A percentile compares a stretch with the other conserved stretches of the same genome.
These are phyloP conservation scores for Sinhomidia bicolor DNA, from an alignment of 2,888 invertebrate species.

Conservation along the genomic window DNA sequence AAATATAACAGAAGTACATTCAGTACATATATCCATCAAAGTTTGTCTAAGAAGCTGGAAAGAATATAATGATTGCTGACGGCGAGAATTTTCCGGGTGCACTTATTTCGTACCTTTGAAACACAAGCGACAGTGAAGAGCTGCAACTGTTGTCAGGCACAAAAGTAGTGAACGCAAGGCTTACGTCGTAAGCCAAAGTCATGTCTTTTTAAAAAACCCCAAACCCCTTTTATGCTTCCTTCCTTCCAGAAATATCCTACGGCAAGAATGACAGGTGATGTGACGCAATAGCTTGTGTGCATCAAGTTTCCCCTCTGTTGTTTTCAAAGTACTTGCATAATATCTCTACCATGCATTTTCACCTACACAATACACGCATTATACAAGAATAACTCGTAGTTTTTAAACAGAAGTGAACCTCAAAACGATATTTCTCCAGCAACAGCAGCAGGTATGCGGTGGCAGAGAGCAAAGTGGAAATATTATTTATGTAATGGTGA, in stretches of 20 bases:
- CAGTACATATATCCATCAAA: neutral
- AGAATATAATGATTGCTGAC: neutral
- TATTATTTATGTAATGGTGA: too few species aligned
- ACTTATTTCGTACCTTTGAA: neutral
- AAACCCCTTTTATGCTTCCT: neutral
- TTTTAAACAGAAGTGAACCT: neutral
- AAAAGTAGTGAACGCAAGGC: neutral
- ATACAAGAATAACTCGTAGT: neutral
- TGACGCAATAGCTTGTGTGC: neutral
- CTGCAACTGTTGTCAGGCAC: neutral
- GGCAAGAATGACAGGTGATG: slow-evolving; percentile 66
- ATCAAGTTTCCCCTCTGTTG: neutral
- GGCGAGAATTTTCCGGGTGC: neutral
- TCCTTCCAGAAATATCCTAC: slow-evolving; percentile 51
- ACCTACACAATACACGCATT: neutral
- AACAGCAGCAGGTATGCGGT: slow-evolving; percentile 1
- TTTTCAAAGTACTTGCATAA: neutral
- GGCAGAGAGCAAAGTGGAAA: neutral
- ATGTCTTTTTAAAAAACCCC: slow-evolving; percentile 35
- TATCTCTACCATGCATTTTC: neutral
- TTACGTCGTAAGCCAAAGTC: neutral
- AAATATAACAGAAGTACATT: neutral
- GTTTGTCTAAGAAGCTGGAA: neutral
- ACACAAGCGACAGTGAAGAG: neutral
- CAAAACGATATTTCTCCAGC: slow-evolving; percentile 3